Percentiles rank a stretch among this genome's conserved stretches.
Conservation (phyloP, 2,888 invertebrate species). For the Clivina fossor region DNA sequence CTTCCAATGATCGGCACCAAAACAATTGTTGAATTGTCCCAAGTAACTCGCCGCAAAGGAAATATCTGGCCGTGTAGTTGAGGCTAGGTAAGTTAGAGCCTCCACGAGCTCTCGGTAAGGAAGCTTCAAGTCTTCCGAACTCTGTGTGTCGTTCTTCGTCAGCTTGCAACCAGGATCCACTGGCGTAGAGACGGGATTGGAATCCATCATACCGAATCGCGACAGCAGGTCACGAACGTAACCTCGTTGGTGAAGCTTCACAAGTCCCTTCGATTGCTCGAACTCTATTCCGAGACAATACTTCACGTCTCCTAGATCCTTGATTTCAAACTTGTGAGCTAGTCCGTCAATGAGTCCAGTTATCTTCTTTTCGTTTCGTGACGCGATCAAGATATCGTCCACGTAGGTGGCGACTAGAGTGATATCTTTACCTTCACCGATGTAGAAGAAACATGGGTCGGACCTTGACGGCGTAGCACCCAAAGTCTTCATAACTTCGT, state of each 20-base stretch:
- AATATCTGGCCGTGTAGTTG: slow-evolving; percentile 21
- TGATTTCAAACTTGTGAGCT: slow-evolving; percentile 37
- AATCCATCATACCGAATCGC: slow-evolving; percentile 32
- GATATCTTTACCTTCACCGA: slow-evolving; percentile 22
- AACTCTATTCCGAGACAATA: slow-evolving; percentile 42
- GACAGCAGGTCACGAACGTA: slow-evolving; percentile 30
- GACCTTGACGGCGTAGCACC: slow-evolving; percentile 31
- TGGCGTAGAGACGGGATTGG: slow-evolving; percentile 33
- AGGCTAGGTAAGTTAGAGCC: slow-evolving; percentile 2
- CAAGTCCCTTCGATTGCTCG: slow-evolving; percentile 22
- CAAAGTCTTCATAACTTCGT: slow-evolving; percentile 32
- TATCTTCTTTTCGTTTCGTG: slow-evolving; percentile 29
- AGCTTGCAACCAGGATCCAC: slow-evolving; percentile 25
- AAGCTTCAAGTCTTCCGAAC: background rate
- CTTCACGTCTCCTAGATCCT: slow-evolving; percentile 38
- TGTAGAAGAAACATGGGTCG: slow-evolving; percentile 40
- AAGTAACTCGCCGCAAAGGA: slow-evolving; percentile 12
- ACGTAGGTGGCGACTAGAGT: slow-evolving; percentile 40
- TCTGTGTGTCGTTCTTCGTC: slow-evolving; percentile 2
- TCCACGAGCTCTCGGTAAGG: slow-evolving; percentile 15
- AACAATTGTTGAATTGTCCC: slow-evolving; percentile 16
- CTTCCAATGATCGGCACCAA: slow-evolving; percentile 17
- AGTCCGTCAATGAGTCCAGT: slow-evolving; percentile 30
- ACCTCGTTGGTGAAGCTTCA: slow-evolving; percentile 33
- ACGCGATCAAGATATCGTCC: slow-evolving; percentile 41